These are phyloP conservation scores for Drosophila atripex DNA, from an alignment of 2,888 invertebrate species.

Conservation along the genomic window DNA sequence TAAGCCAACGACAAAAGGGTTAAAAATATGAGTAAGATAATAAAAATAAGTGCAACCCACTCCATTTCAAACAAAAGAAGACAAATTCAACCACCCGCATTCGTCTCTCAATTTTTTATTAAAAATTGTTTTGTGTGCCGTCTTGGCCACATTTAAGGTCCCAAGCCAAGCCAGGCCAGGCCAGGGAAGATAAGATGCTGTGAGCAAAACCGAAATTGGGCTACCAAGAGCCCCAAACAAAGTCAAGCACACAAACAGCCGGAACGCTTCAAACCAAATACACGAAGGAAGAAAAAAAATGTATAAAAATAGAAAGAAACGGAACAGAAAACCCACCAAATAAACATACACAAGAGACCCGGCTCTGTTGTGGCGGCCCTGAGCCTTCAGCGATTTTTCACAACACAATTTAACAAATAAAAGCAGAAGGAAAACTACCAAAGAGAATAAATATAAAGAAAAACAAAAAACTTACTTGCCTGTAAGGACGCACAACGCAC, in stretches of 20 bases:
- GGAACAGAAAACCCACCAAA: constrained; percentile 23
- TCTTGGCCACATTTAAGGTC: constrained; percentile 46
- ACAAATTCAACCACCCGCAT: constrained; percentile 20
- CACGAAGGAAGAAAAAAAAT: constrained; percentile 6
- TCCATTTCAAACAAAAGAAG: neutral
- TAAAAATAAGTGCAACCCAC: constrained; percentile 36
- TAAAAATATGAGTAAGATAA: constrained; percentile 61
- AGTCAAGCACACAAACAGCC: constrained; percentile 56
- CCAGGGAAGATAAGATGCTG: constrained; percentile 47
- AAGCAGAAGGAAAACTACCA: constrained; percentile 51
- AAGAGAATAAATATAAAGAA: constrained; percentile 35
- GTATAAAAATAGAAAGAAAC: constrained; percentile 18
- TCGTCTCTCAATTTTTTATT: constrained; percentile 52
- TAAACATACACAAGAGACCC: constrained; percentile 39
- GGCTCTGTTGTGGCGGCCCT: constrained; percentile 42
- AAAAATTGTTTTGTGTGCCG: constrained; percentile 45
- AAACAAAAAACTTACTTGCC: constrained; percentile 57
- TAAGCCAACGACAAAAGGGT: constrained; percentile 61
- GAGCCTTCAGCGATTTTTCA: constrained; percentile 74
- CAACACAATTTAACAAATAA: constrained; percentile 78
- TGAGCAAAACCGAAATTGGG: constrained; percentile 71
- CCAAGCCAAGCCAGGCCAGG: constrained; percentile 7
- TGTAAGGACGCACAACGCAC: constrained; percentile 64
- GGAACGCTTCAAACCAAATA: constrained; percentile 21
- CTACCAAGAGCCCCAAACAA: constrained; percentile 66